Percentiles rank a stretch among this genome's conserved stretches.
phyloP scores from a whole-genome alignment of 2,113 vertebrate genomes.

The Cnemophilus loriae region DNA sequence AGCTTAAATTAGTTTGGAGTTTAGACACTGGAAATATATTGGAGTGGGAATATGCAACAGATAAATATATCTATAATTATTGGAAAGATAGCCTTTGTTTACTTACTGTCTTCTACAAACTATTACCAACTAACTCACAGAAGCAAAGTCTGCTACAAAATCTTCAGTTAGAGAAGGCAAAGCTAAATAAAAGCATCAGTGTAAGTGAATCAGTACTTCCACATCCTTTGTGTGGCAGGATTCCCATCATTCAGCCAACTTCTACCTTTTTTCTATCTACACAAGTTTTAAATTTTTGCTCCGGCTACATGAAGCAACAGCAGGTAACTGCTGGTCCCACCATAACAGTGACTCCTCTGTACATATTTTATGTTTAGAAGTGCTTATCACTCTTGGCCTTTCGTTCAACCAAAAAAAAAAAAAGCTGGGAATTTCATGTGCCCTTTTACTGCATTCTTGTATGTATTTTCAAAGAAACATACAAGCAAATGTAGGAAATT shows the following conservation, averaged over 20 bases:
- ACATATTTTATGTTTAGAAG: neutral
- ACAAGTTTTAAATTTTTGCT: neutral
- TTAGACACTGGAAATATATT: neutral
- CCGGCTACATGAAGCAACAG: neutral
- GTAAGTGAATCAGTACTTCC: neutral
- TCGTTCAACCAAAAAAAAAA: neutral
- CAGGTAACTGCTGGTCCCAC: neutral
- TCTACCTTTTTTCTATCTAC: neutral
- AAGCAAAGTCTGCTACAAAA: neutral
- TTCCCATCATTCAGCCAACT: neutral
- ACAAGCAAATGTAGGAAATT: neutral
- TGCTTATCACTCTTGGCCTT: neutral
- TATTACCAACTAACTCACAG: neutral
- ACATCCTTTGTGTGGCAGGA: neutral
- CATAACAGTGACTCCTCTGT: neutral
- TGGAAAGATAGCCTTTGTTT: neutral
- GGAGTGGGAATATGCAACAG: neutral
- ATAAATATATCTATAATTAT: neutral
- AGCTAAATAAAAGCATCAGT: neutral
- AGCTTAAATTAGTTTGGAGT: neutral
- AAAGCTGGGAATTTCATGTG: neutral
- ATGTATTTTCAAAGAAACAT: neutral
- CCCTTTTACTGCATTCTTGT: neutral
- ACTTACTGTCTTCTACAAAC: neutral
- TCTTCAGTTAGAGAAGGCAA: neutral